These are phyloP conservation scores for Hypsibius dujardini DNA, from an alignment of 1,140 invertebrate species.

Conservation along the genomic window DNA sequence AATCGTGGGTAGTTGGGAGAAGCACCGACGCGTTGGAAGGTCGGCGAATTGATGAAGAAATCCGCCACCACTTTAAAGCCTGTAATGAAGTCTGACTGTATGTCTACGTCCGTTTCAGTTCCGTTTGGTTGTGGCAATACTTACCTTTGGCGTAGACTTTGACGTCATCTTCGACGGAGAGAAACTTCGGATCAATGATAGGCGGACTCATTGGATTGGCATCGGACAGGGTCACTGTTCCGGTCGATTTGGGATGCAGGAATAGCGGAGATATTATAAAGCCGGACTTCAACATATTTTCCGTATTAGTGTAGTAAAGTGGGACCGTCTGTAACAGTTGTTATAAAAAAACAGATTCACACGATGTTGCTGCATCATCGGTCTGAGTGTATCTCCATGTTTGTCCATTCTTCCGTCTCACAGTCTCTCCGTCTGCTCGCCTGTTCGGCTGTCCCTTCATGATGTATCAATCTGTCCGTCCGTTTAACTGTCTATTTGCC, in stretches of 20 bases:
- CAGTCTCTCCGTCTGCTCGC: no score
- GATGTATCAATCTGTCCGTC: not conserved
- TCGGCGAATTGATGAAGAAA: not conserved
- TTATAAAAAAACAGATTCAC: not conserved
- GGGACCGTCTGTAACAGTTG: not conserved
- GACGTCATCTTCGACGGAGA: conserved; percentile 57
- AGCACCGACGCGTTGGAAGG: not conserved
- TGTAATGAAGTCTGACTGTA: not conserved
- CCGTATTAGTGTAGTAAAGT: not conserved
- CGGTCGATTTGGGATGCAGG: conserved; percentile 49
- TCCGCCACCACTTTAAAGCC: conserved; percentile 1
- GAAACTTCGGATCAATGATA: conserved; percentile 76
- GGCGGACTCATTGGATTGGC: conserved; percentile 74
- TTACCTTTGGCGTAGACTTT: conserved; percentile 11
- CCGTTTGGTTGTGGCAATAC: not conserved
- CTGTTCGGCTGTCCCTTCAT: not conserved
- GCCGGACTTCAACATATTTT: conserved; percentile 3
- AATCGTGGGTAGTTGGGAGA: not conserved
- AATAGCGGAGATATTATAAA: conserved; percentile 15
- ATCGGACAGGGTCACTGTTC: conserved; percentile 55
- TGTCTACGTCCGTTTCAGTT: not conserved
- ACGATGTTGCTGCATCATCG: not conserved
- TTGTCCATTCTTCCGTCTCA: no score
- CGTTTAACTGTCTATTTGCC: no score
- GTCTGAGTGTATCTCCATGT: not conserved